Evolutionary conservation across 2,113 vertebrate species (phyloP).

Genomic region (Gambusia holbrooki): DNA sequence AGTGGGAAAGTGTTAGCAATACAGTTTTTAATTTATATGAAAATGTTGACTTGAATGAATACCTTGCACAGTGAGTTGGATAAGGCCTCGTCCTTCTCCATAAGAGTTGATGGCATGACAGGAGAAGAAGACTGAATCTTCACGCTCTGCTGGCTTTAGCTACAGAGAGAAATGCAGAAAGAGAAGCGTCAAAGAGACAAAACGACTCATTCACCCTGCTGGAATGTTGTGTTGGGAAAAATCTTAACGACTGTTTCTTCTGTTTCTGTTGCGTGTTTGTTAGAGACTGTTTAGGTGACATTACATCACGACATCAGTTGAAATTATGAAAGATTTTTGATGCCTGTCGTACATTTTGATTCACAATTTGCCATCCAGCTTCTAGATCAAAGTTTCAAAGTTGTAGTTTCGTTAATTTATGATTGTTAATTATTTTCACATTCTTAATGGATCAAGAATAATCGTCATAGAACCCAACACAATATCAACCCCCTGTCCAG

Average conservation of each 20-base stretch:
- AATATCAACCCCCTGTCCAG: no score
- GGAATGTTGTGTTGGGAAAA: constrained; percentile 12
- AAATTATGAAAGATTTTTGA: neutral
- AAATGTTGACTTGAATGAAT: constrained; percentile 26
- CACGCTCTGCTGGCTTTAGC: constrained; percentile 96
- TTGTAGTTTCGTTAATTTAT: neutral
- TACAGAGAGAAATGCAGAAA: constrained; percentile 57
- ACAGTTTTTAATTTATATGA: neutral
- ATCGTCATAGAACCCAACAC: no score
- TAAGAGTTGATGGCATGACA: constrained; percentile 99
- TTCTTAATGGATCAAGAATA: no score
- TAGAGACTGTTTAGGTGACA: constrained; percentile 4
- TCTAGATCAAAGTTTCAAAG: neutral
- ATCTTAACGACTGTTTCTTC: neutral
- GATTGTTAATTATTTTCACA: neutral
- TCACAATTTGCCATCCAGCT: neutral
- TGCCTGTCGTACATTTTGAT: neutral
- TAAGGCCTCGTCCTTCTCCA: constrained; percentile 94
- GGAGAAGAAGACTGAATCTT: constrained; percentile 98
- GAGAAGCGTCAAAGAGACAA: constrained; percentile 27
- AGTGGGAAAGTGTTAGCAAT: neutral
- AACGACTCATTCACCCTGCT: constrained; percentile 25
- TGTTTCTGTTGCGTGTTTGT: no score
- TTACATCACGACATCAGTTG: neutral
- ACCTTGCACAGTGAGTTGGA: constrained; percentile 99